A percentile compares a stretch with the other conserved stretches of the same genome.
These are phyloP conservation scores for Scaptomyza parva DNA, from an alignment of 2,888 invertebrate species.

Conservation along the genomic window DNA sequence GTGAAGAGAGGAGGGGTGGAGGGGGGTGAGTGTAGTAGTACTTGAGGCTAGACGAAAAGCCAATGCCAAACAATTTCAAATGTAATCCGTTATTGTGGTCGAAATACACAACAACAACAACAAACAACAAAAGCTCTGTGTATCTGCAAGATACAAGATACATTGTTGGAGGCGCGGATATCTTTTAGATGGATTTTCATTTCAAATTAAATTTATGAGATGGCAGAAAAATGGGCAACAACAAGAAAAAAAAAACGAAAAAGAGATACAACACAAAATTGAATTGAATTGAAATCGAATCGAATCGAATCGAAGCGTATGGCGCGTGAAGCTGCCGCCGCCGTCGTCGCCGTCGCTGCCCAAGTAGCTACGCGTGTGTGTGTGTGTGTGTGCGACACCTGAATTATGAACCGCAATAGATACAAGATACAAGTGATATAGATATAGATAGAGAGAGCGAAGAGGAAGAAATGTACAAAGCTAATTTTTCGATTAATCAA, in stretches of 20 bases:
- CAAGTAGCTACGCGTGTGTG: background rate
- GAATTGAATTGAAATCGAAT: constrained; percentile 32
- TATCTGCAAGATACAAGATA: constrained; percentile 56
- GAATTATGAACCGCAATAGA: constrained; percentile 58
- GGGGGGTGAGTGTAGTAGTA: constrained; percentile 3
- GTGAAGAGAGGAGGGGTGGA: background rate
- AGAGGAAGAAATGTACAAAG: constrained; percentile 39
- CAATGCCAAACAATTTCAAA: constrained; percentile 78
- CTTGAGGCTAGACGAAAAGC: constrained; percentile 46
- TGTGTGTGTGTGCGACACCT: constrained; percentile 49
- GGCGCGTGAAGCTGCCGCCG: constrained; percentile 28
- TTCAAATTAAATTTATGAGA: constrained; percentile 82
- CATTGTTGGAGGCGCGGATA: constrained; percentile 44
- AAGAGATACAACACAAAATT: constrained; percentile 33
- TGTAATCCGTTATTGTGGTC: constrained; percentile 74
- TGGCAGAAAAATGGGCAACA: constrained; percentile 59
- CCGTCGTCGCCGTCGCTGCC: no score
- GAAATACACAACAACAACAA: constrained; percentile 16
- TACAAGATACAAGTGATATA: constrained; percentile 14
- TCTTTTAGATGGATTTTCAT: constrained; percentile 80
- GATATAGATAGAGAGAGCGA: constrained; percentile 24
- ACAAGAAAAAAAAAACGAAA: no score
- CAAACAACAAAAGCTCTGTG: constrained; percentile 10
- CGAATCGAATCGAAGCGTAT: constrained; percentile 45
- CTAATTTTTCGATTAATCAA: constrained; percentile 62